These are phyloP conservation scores for Lasioglossum albipes DNA, from an alignment of 1,140 invertebrate genomes.

Conservation along the genomic window DNA sequence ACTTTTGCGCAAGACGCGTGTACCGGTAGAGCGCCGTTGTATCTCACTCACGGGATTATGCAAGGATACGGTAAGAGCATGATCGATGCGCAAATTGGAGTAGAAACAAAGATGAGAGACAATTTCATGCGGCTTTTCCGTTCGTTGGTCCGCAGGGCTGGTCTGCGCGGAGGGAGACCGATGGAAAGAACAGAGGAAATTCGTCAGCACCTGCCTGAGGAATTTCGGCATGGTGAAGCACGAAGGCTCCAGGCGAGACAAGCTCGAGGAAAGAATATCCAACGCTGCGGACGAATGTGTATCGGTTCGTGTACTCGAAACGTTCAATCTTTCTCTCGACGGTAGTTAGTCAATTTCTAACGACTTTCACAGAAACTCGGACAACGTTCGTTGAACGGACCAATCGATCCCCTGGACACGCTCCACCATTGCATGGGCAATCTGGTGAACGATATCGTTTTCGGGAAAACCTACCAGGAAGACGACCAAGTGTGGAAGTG, in stretches of 20 bases:
- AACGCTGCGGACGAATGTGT: conserved; percentile 83
- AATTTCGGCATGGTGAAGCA: conserved; percentile 88
- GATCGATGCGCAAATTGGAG: too few species aligned
- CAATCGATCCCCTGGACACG: conserved; percentile 78
- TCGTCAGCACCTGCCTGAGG: conserved; percentile 86
- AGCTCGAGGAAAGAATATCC: conserved; percentile 85
- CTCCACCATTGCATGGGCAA: conserved; percentile 88
- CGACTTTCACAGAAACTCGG: conserved; percentile 67
- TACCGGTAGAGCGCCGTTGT: conserved; percentile 87
- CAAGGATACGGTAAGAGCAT: conserved; percentile 87
- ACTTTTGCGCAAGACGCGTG: conserved; percentile 86
- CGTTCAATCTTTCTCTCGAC: conserved; percentile 26
- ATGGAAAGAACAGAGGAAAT: conserved; percentile 91
- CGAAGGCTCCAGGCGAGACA: conserved; percentile 80
- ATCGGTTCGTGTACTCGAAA: conserved; percentile 76
- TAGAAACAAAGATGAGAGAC: too few species aligned
- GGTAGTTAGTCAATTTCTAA: too few species aligned
- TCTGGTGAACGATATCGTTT: conserved; percentile 87
- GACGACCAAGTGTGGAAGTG: conserved; percentile 87
- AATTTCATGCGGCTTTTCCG: too few species aligned
- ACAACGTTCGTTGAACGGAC: conserved; percentile 51
- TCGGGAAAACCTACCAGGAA: conserved; percentile 85
- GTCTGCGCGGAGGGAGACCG: conserved; percentile 89
- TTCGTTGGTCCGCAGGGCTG: conserved; percentile 82
- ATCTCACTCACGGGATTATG: conserved; percentile 92